Base-by-base conservation (phyloP, 2,113 vertebrate species). In the Galbula dea region DNA sequence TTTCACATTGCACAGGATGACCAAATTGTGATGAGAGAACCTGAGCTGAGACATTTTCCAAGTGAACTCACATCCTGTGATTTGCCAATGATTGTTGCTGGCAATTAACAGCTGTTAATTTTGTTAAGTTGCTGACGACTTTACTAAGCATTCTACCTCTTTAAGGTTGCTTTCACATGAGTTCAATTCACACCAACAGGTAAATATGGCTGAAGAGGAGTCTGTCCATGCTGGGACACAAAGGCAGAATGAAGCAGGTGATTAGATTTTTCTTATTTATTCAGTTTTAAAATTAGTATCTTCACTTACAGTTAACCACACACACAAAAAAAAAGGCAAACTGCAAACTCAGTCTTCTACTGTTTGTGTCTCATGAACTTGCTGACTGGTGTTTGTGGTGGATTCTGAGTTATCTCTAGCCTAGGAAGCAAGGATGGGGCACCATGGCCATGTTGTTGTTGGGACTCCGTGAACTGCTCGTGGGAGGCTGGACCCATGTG, bases 231-330 rank as follows among this genome's bases (percentile, higher is more conserved):
- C 51, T 89, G 82, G 16, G 51, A 87, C 80, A 37, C 26, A 94
- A 92, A 29, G 2, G 9, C 41, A 86, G 54, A 83, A 26, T n/a
- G 77, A 93, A 91, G 12, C 45, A 95, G 92, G 97, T 97, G 54
- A 66, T n/a, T n/a, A n/a, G n/a, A n/a, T 4, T 24, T 51, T 43
- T 45, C 41, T 54, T 19, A 27, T 65, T 27, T 8, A 2, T 5
- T 79, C 8, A 12, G 2, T 29, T 78, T 71, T 37, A 21, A 77
- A 62, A 34, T 19, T 0, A 27, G 5, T 2, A 3, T 49, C 34
- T 89, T 82, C 6, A 23, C 6, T 81, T 77, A 15, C 16, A 48
- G 14, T 57, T 36, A 48, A 19, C 3, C 3, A 49, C 19, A 29
- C 6, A 5, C 2, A 9, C 61, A 73, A 37, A 7, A 63, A 16